Base-by-base conservation (phyloP, 2,888 invertebrate species). In the Hipparchia sbordonii region DNA sequence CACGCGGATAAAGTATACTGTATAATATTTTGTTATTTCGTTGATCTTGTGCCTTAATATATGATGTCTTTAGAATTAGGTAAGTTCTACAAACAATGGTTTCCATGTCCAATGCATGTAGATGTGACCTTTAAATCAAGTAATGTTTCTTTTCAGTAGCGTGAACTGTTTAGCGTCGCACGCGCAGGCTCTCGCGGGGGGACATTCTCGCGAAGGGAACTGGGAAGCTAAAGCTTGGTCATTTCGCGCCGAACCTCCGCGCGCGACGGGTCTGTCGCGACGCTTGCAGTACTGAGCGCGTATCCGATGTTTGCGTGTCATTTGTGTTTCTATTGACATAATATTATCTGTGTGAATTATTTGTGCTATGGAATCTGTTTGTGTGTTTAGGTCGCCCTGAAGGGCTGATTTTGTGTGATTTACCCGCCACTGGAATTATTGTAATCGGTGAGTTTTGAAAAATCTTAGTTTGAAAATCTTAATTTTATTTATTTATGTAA, bases 181-280 rank as follows among this genome's bases (percentile, higher is more conserved):
- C 72, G 78, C 81, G 80, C 82, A 80, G 79, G 76, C 74, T 78
- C 74, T 72, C 65, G 72, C 72, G 60, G 76, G 74, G 76, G 74
- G 60, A 67, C 68, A 67, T 74, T 65, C 67, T n/a, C 67, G 45
- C 65, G 45, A 46, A 33, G 73, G 67, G 4, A 12, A 9, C n/a
- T n/a, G 33, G 73, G 67, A 5, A 12, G 12, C n/a, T n/a, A 78
- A 12, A 39, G 52, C 48, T 62, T 75, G 78, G 77, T 79, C 89
- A 92, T 85, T 92, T 87, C 89, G 93, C 91, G 93, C 86, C 84
- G 82, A 90, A 85, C 85, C 92, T 91, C 92, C 84, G 88, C 89
- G 87, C 89, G 91, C 90, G 92, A 91, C 89, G 81, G 72, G 65
- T 77, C 90, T 88, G 91, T 91, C 91, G 92, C 89, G 91, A 76